These are phyloP conservation scores for Menura novaehollandiae DNA, from an alignment of 2,113 vertebrate genomes.

Conservation along the genomic window DNA sequence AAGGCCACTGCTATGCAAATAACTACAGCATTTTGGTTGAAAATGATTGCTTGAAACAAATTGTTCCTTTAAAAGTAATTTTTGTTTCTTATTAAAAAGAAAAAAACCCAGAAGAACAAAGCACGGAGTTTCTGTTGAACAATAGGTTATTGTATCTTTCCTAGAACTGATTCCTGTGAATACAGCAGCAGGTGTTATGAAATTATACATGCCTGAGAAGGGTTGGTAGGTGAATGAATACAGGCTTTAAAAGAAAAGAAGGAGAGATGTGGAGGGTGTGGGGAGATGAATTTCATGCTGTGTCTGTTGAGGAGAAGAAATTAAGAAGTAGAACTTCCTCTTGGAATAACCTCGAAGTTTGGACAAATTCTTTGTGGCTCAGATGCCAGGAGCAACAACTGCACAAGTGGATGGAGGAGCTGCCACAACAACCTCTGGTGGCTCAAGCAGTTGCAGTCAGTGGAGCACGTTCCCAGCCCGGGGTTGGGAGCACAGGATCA, in stretches of 20 bases:
- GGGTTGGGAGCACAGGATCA: fast-evolving
- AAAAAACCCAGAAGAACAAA: not conserved
- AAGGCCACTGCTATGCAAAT: not conserved
- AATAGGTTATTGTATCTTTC: conserved; percentile 41
- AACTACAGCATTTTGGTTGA: not conserved
- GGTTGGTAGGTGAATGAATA: not conserved
- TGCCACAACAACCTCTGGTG: not conserved
- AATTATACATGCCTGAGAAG: conserved; percentile 12
- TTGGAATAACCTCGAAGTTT: not conserved
- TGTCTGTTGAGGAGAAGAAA: not conserved
- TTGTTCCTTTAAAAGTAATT: conserved; percentile 35
- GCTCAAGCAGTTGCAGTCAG: not conserved
- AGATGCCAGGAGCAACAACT: not conserved
- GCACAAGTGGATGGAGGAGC: not conserved
- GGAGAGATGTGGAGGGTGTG: not conserved
- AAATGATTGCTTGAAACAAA: conserved; percentile 37
- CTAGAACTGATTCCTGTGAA: conserved; percentile 15
- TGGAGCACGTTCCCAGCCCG: fast-evolving
- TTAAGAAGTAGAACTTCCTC: not conserved
- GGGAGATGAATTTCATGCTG: not conserved
- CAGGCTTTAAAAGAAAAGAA: not conserved
- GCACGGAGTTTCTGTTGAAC: not conserved
- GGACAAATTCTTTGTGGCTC: not conserved
- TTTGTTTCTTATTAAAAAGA: conserved; percentile 25
- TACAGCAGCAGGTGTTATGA: conserved; percentile 49